Evolutionary conservation across 2,888 invertebrate genomes (phyloP).

Genomic region (Habroteleia sp.): DNA sequence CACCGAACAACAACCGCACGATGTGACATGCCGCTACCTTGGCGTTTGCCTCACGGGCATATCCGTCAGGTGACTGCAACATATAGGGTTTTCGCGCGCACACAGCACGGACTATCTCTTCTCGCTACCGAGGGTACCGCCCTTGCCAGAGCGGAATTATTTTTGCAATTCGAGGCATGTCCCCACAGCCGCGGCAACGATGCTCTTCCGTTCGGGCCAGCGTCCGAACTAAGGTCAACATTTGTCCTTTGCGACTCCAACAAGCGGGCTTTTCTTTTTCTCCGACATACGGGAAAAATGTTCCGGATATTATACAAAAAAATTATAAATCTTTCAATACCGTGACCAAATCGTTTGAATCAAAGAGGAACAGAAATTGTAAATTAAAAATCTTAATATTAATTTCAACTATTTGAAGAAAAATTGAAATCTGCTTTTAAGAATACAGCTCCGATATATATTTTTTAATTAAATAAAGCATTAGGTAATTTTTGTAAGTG

Average conservation of each 20-base stretch:
- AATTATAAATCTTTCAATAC: too few species aligned
- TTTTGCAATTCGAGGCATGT: conserved; percentile 55
- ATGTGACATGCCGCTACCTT: conserved; percentile 56
- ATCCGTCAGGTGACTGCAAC: conserved; percentile 59
- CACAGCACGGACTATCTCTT: conserved; percentile 32
- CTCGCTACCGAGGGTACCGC: conserved; percentile 60
- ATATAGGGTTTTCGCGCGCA: conserved; percentile 41
- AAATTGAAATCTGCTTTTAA: too few species aligned
- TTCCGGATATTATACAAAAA: too few species aligned
- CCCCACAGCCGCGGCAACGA: conserved; percentile 46
- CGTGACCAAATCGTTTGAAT: too few species aligned
- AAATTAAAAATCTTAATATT: too few species aligned
- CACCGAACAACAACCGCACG: too few species aligned
- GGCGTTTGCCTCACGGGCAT: conserved; percentile 52
- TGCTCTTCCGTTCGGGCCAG: conserved; percentile 58
- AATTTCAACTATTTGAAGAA: too few species aligned
- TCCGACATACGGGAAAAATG: too few species aligned
- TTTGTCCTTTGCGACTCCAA: conserved; percentile 38
- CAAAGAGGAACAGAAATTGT: too few species aligned
- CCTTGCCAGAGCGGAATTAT: conserved; percentile 55
- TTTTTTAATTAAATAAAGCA: too few species aligned
- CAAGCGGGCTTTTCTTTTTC: conserved; percentile 2
- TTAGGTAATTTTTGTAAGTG: too few species aligned
- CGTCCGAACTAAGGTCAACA: conserved; percentile 44
- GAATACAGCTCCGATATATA: too few species aligned